A percentile compares a stretch with the other conserved stretches of the same genome.
phyloP scores from a whole-genome alignment of 92 coral and sea anemone species.

The Phenganax marumi region DNA sequence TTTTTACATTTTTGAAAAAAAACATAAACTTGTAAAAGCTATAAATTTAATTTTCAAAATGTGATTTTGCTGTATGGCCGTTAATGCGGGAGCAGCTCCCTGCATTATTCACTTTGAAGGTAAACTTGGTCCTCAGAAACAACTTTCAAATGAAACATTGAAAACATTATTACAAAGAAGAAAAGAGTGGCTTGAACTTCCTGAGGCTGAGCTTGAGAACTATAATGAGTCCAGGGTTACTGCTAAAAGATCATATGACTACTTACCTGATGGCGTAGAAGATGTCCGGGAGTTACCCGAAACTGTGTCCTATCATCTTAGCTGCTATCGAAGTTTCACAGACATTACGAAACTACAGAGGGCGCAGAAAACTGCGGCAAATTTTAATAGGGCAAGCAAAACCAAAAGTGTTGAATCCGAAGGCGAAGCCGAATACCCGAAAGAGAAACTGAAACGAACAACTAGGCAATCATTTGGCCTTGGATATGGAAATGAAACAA shows the following conservation, averaged over 20 bases:
- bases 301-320: background rate
- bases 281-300: conserved; percentile 8
- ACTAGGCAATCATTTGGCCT: conserved; percentile 7
- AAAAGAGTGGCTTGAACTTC: conserved; percentile 32
- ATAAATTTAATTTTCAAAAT: too few relatives aligned
- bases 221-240: background rate
- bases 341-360: background rate
- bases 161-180: background rate
- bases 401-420: background rate
- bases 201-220: background rate
- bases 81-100: background rate
- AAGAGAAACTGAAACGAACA: background rate
- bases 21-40: too few relatives aligned
- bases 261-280: conserved; percentile 15
- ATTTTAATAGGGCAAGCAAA: background rate
- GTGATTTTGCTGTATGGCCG: background rate
- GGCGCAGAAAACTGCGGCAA: conserved; percentile 6
- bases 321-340: conserved; percentile 2
- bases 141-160: background rate
- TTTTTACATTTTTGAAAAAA: too few relatives aligned
- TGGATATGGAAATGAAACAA: background rate
- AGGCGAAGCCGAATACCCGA: background rate
- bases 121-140: conserved; percentile 1
- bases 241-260: conserved; percentile 16
- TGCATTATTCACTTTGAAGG: conserved; percentile 6